Evolutionary conservation across 2,113 vertebrate species (phyloP).

Genomic region (Orthochromis indermauri): DNA sequence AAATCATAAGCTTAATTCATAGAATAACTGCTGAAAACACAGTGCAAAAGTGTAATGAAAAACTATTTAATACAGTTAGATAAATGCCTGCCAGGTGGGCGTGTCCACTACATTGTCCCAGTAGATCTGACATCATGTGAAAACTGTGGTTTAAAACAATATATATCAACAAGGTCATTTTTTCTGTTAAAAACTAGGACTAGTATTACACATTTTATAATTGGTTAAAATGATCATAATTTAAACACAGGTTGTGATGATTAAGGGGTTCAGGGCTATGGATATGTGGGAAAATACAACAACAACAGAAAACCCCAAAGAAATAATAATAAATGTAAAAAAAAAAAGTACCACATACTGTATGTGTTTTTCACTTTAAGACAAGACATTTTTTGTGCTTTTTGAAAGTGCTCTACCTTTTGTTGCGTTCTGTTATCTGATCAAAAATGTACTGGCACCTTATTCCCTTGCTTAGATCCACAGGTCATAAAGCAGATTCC

Average conservation of each 20-base stretch:
- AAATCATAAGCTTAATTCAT: not conserved
- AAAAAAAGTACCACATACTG: not conserved
- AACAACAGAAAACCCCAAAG: not conserved
- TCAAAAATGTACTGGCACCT: not conserved
- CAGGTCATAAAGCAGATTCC: conserved; percentile 22
- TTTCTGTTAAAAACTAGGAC: not conserved
- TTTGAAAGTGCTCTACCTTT: not conserved
- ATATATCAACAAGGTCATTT: not conserved
- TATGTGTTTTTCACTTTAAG: not conserved
- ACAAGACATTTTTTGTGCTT: not conserved
- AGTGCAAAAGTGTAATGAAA: not conserved
- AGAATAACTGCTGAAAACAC: not conserved
- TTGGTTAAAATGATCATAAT: not conserved
- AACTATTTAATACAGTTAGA: not conserved
- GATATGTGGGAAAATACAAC: not conserved
- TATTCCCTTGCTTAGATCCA: not conserved
- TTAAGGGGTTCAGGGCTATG: not conserved
- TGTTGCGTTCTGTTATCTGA: not conserved
- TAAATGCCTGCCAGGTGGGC: not conserved
- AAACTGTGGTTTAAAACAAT: not conserved
- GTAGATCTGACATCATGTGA: not conserved
- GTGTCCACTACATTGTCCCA: not conserved
- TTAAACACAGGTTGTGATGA: not conserved
- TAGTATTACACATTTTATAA: not conserved
- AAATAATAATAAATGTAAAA: not conserved